These are phyloP conservation scores for Lycodopsis pacificus DNA, from an alignment of 2,797 vertebrate species.

Conservation along the genomic window DNA sequence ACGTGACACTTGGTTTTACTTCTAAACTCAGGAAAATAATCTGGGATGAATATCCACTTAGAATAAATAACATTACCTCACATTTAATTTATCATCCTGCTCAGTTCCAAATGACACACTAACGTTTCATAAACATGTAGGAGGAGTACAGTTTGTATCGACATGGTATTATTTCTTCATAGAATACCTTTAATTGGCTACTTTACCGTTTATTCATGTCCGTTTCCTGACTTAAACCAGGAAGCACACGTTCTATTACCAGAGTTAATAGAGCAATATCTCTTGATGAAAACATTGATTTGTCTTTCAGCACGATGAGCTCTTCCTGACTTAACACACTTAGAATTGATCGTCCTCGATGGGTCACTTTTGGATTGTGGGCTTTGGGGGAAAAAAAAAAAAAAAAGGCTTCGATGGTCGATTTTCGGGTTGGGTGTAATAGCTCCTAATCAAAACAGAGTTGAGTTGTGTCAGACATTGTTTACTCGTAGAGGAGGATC, in stretches of 20 bases:
- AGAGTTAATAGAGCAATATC: not conserved
- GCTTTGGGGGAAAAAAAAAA: not conserved
- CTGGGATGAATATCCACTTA: not conserved
- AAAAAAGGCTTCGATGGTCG: not conserved
- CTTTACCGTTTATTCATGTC: constrained; percentile 7
- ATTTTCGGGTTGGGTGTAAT: constrained; percentile 23
- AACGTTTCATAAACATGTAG: not conserved
- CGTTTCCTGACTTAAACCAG: constrained; percentile 19
- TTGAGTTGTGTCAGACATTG: constrained; percentile 48
- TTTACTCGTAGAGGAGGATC: constrained; percentile 64
- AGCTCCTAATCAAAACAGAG: constrained; percentile 45
- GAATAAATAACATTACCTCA: not conserved
- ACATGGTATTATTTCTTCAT: not conserved
- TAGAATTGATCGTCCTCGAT: not conserved
- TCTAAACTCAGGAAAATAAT: not conserved
- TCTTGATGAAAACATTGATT: constrained; percentile 9
- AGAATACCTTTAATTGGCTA: not conserved
- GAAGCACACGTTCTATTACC: not conserved
- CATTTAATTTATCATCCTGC: not conserved
- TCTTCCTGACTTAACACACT: not conserved
- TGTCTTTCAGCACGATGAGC: not conserved
- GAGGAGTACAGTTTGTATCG: not conserved
- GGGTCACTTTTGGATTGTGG: not conserved
- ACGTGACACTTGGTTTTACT: not conserved
- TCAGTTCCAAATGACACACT: not conserved